phyloP scores from a whole-genome alignment of 1,140 invertebrate genomes.

The Zophobas morio region DNA sequence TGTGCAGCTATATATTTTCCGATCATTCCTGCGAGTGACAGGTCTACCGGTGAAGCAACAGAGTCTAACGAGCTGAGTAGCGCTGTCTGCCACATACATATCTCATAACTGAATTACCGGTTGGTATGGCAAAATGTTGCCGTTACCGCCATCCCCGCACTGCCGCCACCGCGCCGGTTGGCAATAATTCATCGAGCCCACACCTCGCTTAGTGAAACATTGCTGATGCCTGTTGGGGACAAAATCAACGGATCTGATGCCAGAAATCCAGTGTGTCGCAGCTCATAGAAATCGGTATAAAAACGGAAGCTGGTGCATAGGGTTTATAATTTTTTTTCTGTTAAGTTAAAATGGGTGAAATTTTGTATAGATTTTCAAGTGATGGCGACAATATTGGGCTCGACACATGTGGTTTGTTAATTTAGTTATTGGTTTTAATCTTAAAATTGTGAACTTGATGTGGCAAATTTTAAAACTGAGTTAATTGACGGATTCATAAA shows the following conservation, averaged over 20 bases:
- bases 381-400: no score
- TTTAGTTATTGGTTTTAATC: no score
- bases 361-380: no score
- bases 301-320: no score
- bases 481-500: no score
- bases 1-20: not conserved
- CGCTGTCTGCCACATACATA: slow-evolving; percentile 46
- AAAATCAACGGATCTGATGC: not conserved
- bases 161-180: not conserved
- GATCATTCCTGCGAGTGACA: slow-evolving; percentile 37
- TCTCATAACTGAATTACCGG: slow-evolving; percentile 53
- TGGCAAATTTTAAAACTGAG: no score
- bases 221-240: slow-evolving; percentile 8
- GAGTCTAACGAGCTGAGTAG: slow-evolving; percentile 41
- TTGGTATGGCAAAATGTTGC: slow-evolving; percentile 44
- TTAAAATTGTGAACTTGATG: no score
- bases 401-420: no score
- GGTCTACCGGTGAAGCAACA: slow-evolving; percentile 32
- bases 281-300: no score
- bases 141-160: slow-evolving; percentile 13
- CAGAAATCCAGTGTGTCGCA: no score
- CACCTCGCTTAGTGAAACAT: slow-evolving; percentile 16
- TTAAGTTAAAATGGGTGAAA: no score
- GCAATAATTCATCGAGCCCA: slow-evolving; percentile 21
- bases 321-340: no score